Evolutionary conservation across 2,888 invertebrate species (phyloP).

Genomic region (Aradus depressus): DNA sequence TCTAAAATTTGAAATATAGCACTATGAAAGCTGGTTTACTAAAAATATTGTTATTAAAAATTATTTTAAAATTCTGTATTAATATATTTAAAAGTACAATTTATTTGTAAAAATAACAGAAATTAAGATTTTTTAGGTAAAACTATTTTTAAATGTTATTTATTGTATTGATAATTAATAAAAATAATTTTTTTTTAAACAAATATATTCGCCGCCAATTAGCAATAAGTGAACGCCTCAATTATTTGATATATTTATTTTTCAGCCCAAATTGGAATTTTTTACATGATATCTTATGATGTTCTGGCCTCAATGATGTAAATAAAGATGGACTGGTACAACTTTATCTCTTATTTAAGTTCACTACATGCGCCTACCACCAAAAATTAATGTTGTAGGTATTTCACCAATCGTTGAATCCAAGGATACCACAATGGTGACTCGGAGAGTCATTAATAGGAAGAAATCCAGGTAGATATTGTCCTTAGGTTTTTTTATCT

Average conservation of each 20-base stretch:
- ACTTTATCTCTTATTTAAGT: too few relatives aligned
- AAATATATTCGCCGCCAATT: background rate
- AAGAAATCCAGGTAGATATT: conserved; percentile 85
- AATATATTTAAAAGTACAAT: too few relatives aligned
- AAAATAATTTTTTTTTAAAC: background rate
- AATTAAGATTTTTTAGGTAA: too few relatives aligned
- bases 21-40: too few relatives aligned
- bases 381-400: conserved; percentile 91
- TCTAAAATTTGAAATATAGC: too few relatives aligned
- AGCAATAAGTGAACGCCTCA: background rate
- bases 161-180: background rate
- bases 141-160: background rate
- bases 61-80: too few relatives aligned
- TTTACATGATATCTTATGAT: conserved; percentile 88
- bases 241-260: conserved; percentile 30
- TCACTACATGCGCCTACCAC: too few relatives aligned
- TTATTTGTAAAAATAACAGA: too few relatives aligned
- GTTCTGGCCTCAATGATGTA: conserved; percentile 85
- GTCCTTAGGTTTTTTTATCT: too few relatives aligned
- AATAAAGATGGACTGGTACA: too few relatives aligned
- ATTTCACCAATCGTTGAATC: conserved; percentile 82
- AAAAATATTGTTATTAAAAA: too few relatives aligned
- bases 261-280: conserved; percentile 84
- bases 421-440: conserved; percentile 82
- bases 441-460: conserved; percentile 79